Evolutionary conservation across 2,888 invertebrate genomes (phyloP).

Genomic region (Lypha dubia): DNA sequence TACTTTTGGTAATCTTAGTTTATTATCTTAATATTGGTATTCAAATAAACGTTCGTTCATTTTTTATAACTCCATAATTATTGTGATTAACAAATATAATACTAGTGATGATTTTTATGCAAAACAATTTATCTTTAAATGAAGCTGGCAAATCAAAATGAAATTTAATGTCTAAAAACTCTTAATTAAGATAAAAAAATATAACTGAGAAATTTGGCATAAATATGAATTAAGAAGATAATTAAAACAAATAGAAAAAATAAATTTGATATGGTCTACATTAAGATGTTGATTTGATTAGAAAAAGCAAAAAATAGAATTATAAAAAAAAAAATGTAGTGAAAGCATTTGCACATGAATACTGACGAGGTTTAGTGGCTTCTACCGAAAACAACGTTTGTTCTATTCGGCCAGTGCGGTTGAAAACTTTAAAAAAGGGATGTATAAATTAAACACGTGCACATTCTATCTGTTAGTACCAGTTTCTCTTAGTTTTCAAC

Average conservation of each 20-base stretch:
- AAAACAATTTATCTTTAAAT: not conserved
- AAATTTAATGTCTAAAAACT: not conserved
- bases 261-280: not conserved
- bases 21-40: conserved; percentile 16
- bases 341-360: too few relatives aligned
- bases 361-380: too few relatives aligned
- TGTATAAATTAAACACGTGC: too few relatives aligned
- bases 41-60: conserved; percentile 1
- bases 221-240: not conserved
- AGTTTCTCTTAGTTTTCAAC: too few relatives aligned
- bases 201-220: not conserved
- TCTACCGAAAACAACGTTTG: too few relatives aligned
- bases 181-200: conserved; percentile 6
- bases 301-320: too few relatives aligned
- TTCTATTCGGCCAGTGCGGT: too few relatives aligned
- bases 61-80: conserved; percentile 8
- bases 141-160: not conserved
- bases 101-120: conserved; percentile 10
- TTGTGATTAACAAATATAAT: conserved; percentile 7
- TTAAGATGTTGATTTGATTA: too few relatives aligned
- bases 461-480: too few relatives aligned
- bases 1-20: not conserved
- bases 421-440: too few relatives aligned
- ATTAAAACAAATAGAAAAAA: not conserved
- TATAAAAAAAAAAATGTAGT: too few relatives aligned